A percentile compares a stretch with the other conserved stretches of the same genome.
These are phyloP conservation scores for Lucifuga dentata DNA, from an alignment of 2,113 vertebrate species.

Conservation along the genomic window DNA sequence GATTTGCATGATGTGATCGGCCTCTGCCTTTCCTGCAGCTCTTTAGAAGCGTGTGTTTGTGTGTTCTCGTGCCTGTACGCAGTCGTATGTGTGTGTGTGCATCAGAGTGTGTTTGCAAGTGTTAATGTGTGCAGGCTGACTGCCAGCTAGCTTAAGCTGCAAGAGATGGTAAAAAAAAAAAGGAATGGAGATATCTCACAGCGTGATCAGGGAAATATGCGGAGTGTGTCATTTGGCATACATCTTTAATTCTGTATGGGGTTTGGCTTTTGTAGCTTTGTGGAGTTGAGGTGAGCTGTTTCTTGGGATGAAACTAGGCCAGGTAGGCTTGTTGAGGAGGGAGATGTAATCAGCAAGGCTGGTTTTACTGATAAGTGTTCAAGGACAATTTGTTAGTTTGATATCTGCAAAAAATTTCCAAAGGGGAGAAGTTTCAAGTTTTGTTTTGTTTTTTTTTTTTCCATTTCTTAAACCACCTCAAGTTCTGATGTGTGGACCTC, in stretches of 20 bases:
- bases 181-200: too few species aligned
- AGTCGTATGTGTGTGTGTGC: slow-evolving; percentile 29
- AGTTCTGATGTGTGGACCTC: background rate
- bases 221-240: slow-evolving; percentile 33
- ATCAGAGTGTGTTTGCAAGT: slow-evolving; percentile 51
- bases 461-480: background rate
- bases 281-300: slow-evolving; percentile 49
- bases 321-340: slow-evolving; percentile 39
- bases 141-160: slow-evolving; percentile 64
- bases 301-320: slow-evolving; percentile 52
- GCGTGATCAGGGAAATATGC: slow-evolving; percentile 63
- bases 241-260: slow-evolving; percentile 61
- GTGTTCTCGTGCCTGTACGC: slow-evolving; percentile 10
- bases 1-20: slow-evolving; percentile 77
- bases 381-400: slow-evolving; percentile 32
- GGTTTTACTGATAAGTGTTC: slow-evolving; percentile 4
- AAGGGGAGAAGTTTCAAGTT: background rate
- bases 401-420: slow-evolving; percentile 18
- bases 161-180: slow-evolving; percentile 19
- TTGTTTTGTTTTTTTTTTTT: too few species aligned
- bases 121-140: slow-evolving; percentile 52
- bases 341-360: slow-evolving; percentile 49
- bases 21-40: slow-evolving; percentile 71
- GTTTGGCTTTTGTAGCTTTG: slow-evolving; percentile 33
- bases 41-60: slow-evolving; percentile 58